Evolutionary conservation across 2,888 invertebrate species (phyloP).

Genomic region (Deilephila porcellus): DNA sequence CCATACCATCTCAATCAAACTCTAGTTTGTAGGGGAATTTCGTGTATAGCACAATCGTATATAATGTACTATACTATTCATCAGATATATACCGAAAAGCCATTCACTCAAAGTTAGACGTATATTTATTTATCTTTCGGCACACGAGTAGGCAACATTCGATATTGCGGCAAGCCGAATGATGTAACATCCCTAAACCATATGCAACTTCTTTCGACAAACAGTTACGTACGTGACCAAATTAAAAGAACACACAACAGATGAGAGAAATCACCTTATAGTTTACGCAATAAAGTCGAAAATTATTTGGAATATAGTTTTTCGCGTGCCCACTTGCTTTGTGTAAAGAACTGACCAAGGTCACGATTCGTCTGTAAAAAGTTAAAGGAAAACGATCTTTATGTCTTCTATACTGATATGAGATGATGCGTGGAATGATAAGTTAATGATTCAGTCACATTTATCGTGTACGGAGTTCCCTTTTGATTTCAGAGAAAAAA

Average conservation of each 20-base stretch:
- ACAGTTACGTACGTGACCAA: conserved; percentile 45
- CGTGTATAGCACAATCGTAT: too few relatives aligned
- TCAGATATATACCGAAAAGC: neutral
- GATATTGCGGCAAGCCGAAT: neutral
- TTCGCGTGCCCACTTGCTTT: neutral
- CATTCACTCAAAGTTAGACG: too few relatives aligned
- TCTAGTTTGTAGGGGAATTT: too few relatives aligned
- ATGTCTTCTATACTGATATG: conserved; percentile 10
- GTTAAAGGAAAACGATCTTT: conserved; percentile 19
- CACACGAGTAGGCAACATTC: neutral
- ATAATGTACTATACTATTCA: too few relatives aligned
- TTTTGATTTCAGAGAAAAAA: conserved; percentile 22
- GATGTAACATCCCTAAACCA: conserved; percentile 25
- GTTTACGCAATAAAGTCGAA: conserved; percentile 8
- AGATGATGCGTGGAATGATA: neutral
- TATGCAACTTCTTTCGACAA: conserved; percentile 44
- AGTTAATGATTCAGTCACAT: conserved; percentile 10
- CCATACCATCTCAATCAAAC: too few relatives aligned
- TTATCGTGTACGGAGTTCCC: conserved; percentile 19
- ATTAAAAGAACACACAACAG: neutral
- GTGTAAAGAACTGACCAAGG: conserved; percentile 10
- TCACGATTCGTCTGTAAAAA: conserved; percentile 2
- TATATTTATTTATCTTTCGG: neutral
- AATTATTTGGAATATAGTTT: neutral
- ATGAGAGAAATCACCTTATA: conserved; percentile 9